Conservation (phyloP, 2,797 vertebrate genomes). For the Okamejei kenojei region DNA sequence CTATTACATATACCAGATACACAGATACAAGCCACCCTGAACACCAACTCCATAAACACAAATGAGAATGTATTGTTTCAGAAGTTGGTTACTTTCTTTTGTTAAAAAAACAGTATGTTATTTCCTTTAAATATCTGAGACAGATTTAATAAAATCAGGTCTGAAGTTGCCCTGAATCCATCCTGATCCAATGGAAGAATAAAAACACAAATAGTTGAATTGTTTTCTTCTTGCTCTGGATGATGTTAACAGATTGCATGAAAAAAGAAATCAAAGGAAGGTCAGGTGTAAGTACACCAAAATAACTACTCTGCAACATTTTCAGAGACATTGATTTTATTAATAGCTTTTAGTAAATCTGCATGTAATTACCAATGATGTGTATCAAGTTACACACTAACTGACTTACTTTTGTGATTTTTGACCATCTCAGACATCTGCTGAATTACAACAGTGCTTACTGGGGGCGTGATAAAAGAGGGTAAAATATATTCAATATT, state of each 20-base stretch:
- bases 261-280: constrained; percentile 21
- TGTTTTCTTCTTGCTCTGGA: background rate
- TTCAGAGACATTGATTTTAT: background rate
- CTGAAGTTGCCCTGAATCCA: background rate
- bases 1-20: background rate
- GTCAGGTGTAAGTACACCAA: background rate
- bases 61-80: background rate
- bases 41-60: background rate
- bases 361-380: background rate
- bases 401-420: background rate
- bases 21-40: background rate
- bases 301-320: background rate
- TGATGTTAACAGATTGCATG: background rate
- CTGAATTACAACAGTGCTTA: background rate
- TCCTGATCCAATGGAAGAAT: background rate
- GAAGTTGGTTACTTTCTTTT: background rate
- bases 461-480: background rate
- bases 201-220: background rate
- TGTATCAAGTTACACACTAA: background rate
- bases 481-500: background rate
- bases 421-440: background rate
- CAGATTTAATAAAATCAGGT: background rate
- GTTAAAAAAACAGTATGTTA: background rate
- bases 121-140: background rate
- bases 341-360: background rate